phyloP scores from a whole-genome alignment of 2,797 vertebrate species.

The Schizothorax lantsangensis region DNA sequence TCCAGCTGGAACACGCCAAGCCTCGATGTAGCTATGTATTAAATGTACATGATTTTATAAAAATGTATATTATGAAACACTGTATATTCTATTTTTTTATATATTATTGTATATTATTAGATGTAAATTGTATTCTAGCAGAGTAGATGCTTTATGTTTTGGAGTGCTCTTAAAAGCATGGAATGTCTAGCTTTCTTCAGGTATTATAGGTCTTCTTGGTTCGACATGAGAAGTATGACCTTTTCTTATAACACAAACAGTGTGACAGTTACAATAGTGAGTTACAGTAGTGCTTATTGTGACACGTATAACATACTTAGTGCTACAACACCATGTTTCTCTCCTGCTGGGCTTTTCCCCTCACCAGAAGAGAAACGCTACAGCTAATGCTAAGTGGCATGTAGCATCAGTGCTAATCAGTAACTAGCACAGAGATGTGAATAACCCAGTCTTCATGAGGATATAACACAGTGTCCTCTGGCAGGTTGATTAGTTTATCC shows the following conservation, averaged over 20 bases:
- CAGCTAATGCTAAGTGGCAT: slow-evolving; percentile 25
- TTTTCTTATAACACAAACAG: slow-evolving; percentile 5
- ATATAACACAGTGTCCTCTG: slow-evolving; percentile 47
- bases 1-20: too few species aligned
- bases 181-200: background rate
- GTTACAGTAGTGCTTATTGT: background rate
- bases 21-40: too few species aligned
- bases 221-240: background rate
- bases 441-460: slow-evolving; percentile 18
- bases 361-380: background rate
- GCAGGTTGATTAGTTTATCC: slow-evolving; percentile 50
- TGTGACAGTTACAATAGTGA: background rate
- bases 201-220: background rate
- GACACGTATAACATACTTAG: background rate
- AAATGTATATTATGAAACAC: too few species aligned
- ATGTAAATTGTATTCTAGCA: too few species aligned
- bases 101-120: background rate
- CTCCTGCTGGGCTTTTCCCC: slow-evolving; percentile 4
- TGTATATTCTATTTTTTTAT: background rate
- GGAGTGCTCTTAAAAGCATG: background rate
- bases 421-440: slow-evolving; percentile 21
- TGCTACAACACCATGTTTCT: background rate
- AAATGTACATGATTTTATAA: too few species aligned
- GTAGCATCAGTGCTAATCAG: slow-evolving; percentile 36
- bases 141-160: background rate